Conservation (phyloP, 2,888 invertebrate genomes). For the Eretmocerus hayati region DNA sequence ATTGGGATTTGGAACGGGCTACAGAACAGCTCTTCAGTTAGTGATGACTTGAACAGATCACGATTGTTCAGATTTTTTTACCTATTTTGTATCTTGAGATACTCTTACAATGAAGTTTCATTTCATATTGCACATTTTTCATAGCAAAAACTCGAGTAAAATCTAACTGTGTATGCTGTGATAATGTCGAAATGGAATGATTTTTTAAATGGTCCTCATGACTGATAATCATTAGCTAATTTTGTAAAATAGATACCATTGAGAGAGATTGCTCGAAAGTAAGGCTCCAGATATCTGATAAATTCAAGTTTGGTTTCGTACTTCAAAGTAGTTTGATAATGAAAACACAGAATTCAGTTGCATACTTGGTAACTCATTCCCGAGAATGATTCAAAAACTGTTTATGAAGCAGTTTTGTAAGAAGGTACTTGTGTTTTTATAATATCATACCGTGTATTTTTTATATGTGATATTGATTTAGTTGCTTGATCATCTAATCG, state of each 20-base stretch:
- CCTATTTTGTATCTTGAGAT: conserved; percentile 26
- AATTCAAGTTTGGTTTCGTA: conserved; percentile 19
- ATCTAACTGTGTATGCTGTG: conserved; percentile 26
- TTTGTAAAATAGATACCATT: conserved; percentile 34
- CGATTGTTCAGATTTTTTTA: too few relatives aligned
- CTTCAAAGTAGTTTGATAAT: conserved; percentile 18
- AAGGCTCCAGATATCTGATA: conserved; percentile 12
- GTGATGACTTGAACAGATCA: conserved; percentile 42
- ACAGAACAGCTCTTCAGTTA: conserved; percentile 84
- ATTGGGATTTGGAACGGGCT: conserved; percentile 89
- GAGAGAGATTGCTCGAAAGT: conserved; percentile 3
- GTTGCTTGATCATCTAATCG: conserved; percentile 14
- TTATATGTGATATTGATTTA: conserved; percentile 25
- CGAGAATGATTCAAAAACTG: too few relatives aligned
- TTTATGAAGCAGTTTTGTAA: too few relatives aligned
- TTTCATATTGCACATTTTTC: conserved; percentile 25
- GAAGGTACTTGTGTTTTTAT: conserved; percentile 22
- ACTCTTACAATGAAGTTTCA: conserved; percentile 12
- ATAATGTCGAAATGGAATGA: conserved; percentile 30
- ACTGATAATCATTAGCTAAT: conserved; percentile 34
- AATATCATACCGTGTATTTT: conserved; percentile 23
- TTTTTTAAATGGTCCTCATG: conserved; percentile 10
- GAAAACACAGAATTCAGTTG: too few relatives aligned
- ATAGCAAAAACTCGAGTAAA: conserved; percentile 29
- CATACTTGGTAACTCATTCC: too few relatives aligned